A percentile compares a stretch with the other conserved stretches of the same genome.
Evolutionary conservation across 2,113 vertebrate species (phyloP).

Genomic region (Phocoena phocoena): DNA sequence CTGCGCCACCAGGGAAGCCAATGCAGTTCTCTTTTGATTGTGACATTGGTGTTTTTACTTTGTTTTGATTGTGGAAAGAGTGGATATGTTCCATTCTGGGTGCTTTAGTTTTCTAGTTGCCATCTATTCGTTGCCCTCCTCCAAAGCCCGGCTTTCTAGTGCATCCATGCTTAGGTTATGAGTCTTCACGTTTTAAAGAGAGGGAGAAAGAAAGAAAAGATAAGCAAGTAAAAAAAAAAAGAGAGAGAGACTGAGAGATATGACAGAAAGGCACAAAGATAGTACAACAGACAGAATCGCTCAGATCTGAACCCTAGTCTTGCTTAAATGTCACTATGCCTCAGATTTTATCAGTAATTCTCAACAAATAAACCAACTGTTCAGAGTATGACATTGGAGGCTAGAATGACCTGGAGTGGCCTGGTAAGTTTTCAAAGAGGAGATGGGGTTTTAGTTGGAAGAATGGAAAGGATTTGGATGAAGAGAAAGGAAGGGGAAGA

Average conservation of each 20-base stretch:
- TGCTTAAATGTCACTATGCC: not conserved
- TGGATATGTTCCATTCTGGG: not conserved
- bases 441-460: constrained; percentile 14
- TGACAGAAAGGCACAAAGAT: not conserved
- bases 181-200: not conserved
- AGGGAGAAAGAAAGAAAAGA: not conserved
- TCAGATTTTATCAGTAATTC: constrained; percentile 14
- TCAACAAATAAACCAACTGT: not conserved
- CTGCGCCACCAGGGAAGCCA: not conserved
- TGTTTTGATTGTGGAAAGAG: constrained; percentile 19
- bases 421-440: not conserved
- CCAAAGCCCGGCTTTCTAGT: not conserved
- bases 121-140: not conserved
- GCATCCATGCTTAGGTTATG: not conserved
- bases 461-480: not conserved
- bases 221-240: not conserved
- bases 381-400: not conserved
- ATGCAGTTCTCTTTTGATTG: not conserved
- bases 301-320: not conserved
- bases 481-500: not conserved
- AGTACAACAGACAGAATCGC: not conserved
- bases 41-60: constrained; percentile 22
- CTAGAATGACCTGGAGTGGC: not conserved
- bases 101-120: not conserved
- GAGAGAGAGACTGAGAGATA: not conserved